phyloP scores from a whole-genome alignment of 1,140 invertebrate species.

The Apocrypta bakeri region DNA sequence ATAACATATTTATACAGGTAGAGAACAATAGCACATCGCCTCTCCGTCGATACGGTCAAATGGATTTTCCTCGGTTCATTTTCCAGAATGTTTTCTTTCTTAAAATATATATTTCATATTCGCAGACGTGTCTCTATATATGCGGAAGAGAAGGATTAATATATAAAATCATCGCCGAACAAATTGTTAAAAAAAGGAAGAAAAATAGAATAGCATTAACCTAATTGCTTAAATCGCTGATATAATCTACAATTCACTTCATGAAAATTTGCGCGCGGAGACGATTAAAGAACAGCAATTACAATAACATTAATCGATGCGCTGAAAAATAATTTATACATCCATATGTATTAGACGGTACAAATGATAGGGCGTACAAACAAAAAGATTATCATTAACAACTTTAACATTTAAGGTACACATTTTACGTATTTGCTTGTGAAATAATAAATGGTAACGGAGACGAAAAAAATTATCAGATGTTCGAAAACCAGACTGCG shows the following conservation, averaged over 20 bases:
- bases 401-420: background rate
- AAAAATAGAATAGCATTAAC: background rate
- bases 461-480: background rate
- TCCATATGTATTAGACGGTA: background rate
- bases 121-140: slow-evolving; percentile 24
- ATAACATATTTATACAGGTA: slow-evolving; percentile 11
- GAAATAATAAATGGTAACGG: background rate
- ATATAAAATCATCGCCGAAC: slow-evolving; percentile 15
- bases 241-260: background rate
- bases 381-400: slow-evolving; percentile 1
- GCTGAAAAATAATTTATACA: slow-evolving; percentile 15
- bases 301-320: slow-evolving; percentile 9
- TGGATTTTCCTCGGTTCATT: background rate
- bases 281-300: slow-evolving; percentile 17
- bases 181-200: slow-evolving; percentile 25
- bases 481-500: slow-evolving; percentile 43
- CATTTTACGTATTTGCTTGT: background rate
- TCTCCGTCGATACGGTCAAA: background rate
- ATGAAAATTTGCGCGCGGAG: slow-evolving; percentile 6
- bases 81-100: slow-evolving; percentile 10
- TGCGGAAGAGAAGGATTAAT: slow-evolving; percentile 39
- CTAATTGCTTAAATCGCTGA: background rate
- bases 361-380: slow-evolving; percentile 38
- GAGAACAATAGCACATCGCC: background rate
- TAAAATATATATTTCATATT: slow-evolving; percentile 32